Evolutionary conservation across 2,888 invertebrate species (phyloP).

Genomic region (Diplolepis rosae): DNA sequence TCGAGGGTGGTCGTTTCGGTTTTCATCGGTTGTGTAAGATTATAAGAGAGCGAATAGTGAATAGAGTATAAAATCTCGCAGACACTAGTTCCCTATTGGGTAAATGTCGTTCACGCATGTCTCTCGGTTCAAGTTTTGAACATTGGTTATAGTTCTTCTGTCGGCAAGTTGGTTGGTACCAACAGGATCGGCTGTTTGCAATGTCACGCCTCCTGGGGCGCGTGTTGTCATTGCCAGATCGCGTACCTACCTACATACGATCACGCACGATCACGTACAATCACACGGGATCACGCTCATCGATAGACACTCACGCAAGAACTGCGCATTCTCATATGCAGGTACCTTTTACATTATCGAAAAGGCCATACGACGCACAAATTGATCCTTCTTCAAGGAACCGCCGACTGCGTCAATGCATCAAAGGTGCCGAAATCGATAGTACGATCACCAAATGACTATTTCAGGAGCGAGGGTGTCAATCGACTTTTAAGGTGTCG

Average conservation of each 20-base stretch:
- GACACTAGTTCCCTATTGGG: conserved; percentile 58
- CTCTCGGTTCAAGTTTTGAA: conserved; percentile 41
- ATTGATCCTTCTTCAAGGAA: conserved; percentile 56
- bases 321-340: not conserved
- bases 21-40: not conserved
- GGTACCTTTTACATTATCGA: conserved; percentile 37
- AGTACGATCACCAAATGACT: conserved; percentile 35
- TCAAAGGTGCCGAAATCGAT: conserved; percentile 58
- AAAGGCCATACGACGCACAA: conserved; percentile 42
- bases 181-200: conserved; percentile 55
- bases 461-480: not conserved
- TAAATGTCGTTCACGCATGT: conserved; percentile 51
- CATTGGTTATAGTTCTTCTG: conserved; percentile 56
- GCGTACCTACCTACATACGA: conserved; percentile 58
- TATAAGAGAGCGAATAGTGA: no score
- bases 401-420: conserved; percentile 36
- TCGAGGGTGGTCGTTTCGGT: conserved; percentile 4
- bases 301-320: conserved; percentile 31
- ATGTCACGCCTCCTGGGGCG: conserved; percentile 71
- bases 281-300: conserved; percentile 50
- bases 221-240: conserved; percentile 70
- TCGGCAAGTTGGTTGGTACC: conserved; percentile 61
- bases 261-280: conserved; percentile 57
- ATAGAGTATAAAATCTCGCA: not conserved
- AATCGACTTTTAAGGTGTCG: not conserved